Conservation (phyloP, 2,888 invertebrate genomes). For the Thalpophila matura region DNA sequence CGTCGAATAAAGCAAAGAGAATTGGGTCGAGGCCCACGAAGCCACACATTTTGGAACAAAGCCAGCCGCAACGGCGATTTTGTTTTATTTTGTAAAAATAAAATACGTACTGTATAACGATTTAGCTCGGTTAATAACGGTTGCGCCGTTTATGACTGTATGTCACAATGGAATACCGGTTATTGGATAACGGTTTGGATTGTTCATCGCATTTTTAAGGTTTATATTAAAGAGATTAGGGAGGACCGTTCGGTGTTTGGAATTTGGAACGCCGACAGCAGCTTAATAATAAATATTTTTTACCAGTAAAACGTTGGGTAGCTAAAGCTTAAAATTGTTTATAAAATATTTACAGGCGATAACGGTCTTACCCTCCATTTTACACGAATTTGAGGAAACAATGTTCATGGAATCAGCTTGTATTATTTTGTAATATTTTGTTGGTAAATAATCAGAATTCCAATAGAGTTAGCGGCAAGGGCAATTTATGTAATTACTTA, state of each 20-base stretch:
- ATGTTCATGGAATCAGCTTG: neutral
- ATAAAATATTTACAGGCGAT: slow-evolving; percentile 39
- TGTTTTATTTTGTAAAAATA: slow-evolving; percentile 83
- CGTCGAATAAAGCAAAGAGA: slow-evolving; percentile 83
- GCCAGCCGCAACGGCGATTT: slow-evolving; percentile 81
- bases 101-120: slow-evolving; percentile 75
- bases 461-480: neutral
- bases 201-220: slow-evolving; percentile 60
- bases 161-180: slow-evolving; percentile 60
- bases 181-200: slow-evolving; percentile 62
- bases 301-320: slow-evolving; percentile 41
- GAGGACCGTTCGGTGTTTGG: slow-evolving; percentile 26
- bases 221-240: slow-evolving; percentile 63
- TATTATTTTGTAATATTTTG: slow-evolving; percentile 11
- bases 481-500: slow-evolving; percentile 22
- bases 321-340: slow-evolving; percentile 43
- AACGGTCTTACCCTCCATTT: slow-evolving; percentile 21
- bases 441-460: slow-evolving; percentile 5
- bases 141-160: slow-evolving; percentile 60
- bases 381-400: slow-evolving; percentile 1
- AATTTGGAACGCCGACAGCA: slow-evolving; percentile 41
- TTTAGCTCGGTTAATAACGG: slow-evolving; percentile 69
- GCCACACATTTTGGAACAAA: slow-evolving; percentile 82
- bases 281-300: slow-evolving; percentile 49
- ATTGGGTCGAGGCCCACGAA: slow-evolving; percentile 83